Evolutionary conservation across 1,140 invertebrate genomes (phyloP), one percentile per base, ranked within the genome.

Genomic region (Cyphomyrmex costatus): DNA sequence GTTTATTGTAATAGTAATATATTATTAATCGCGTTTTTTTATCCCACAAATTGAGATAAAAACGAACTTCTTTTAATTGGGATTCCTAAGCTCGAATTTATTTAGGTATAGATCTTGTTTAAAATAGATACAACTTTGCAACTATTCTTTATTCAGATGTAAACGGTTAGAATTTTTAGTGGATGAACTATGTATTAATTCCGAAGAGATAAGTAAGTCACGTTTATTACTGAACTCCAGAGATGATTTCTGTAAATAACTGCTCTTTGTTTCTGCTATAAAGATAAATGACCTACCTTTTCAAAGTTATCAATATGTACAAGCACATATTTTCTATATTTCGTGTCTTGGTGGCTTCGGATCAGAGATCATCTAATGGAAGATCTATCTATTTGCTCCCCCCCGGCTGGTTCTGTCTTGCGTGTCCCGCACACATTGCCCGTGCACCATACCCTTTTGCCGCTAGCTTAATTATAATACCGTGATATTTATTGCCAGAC

Each of bases 381-480:
- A 56, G 65, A 66, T 33, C 27, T 12, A 56, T 19, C 30, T 66
- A 79, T 78, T 49, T 56, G 51, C 61, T n/a, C 21, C 49, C 42
- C 21, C 49, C 42, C n/a, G 53, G 53, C 51, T 84, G 60, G 56
- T 56, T 88, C 87, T 46, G 66, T 68, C 85, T 87, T 16, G 74
- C 85, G 66, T 87, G 78, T 89, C 77, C 74, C 83, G 78, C 65
- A 51, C 68, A 83, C 87, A 51, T 76, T 83, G 71, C 77, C 61
- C 56, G 51, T 86, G 78, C 82, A 56, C 89, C 51, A 85, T 84
- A 76, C 87, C 58, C 74, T 74, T 49, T 66, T 51, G 79, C 66
- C 24, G 61, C 61, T 80, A 77, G 89, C 89, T 90, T 90, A 90
- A 90, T 90, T 90, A 89, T 90, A 90, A 90, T 90, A 89, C 88